Evolutionary conservation across 37 sponge, comb jelly and placozoan species (phyloP).

Genomic region (Bolinopsis microptera): DNA sequence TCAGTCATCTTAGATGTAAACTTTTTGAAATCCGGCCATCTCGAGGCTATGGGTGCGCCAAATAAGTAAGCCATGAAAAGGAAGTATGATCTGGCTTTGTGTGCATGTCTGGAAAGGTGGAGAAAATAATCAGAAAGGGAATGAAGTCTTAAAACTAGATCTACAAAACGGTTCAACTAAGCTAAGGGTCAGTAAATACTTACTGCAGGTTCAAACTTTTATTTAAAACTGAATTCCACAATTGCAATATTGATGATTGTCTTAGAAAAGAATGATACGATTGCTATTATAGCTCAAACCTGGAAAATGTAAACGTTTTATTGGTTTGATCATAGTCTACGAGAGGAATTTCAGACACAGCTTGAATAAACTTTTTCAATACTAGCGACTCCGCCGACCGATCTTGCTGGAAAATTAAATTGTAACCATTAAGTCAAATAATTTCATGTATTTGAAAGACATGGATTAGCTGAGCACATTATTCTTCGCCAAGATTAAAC

Average conservation of each 20-base stretch:
- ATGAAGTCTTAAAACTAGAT: too few relatives aligned
- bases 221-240: too few relatives aligned
- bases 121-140: too few relatives aligned
- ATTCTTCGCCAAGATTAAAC: too few relatives aligned
- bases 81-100: constrained; percentile 27
- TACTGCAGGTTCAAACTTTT: too few relatives aligned
- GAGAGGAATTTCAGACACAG: constrained; percentile 45
- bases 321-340: neutral
- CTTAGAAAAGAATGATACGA: too few relatives aligned
- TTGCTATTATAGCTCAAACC: too few relatives aligned
- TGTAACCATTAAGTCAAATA: neutral
- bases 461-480: too few relatives aligned
- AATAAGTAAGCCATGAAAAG: constrained; percentile 31
- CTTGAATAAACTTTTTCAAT: neutral
- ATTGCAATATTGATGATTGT: too few relatives aligned
- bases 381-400: constrained; percentile 48
- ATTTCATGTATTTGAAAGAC: too few relatives aligned
- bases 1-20: neutral
- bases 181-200: too few relatives aligned
- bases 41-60: neutral
- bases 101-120: neutral
- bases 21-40: constrained; percentile 62
- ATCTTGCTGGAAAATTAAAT: constrained; percentile 19
- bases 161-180: too few relatives aligned
- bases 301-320: neutral